Evolutionary conservation across 2,113 vertebrate species (phyloP), one percentile per base, ranked within the genome.

Genomic region (Sinocyclocheilus anophthalmus): DNA sequence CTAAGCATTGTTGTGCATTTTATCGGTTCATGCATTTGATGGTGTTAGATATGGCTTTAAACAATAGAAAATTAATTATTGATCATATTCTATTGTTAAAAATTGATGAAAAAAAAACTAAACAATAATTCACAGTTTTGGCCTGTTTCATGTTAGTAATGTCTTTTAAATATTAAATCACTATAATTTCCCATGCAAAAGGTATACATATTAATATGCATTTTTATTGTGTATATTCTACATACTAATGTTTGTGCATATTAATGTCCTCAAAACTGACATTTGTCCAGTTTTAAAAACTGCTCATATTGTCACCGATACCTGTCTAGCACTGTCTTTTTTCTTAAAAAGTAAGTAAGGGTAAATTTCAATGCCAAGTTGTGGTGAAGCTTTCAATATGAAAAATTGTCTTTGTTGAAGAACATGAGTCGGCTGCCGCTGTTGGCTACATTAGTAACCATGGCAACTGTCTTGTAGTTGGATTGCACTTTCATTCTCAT

Each of bases 401-500:
- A 48, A 42, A 13, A 0, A 5, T 5, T 3, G 24, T 76, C 11
- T 26, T 24, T 45, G 53, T 81, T 84, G 33, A 69, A 50, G 67
- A 50, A 45, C 39, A 80, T 16, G 10, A 79, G 55, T 50, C 69
- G 3, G 24, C 84, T 85, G 81, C 76, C 33, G 82, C 77, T 84
- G 48, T 67, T 80, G 81, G 83, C 89, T 87, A 69, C 81, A 87
- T 93, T 91, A 91, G 92, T 94, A 91, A 84, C 91, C 89, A 90
- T 89, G 91, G 92, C 83, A 92, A 93, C 91, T 12, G 80, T 26
- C 33, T 81, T 86, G 84, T 81, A 65, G 67, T 86, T 87, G 83
- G 88, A 87, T 33, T 90, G 90, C 90, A 86, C 87, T 88, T 93
- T 89, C 89, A 87, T 91, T 91, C 87, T 84, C 22, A 76, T 87